These are phyloP conservation scores for Gallinago undulata DNA, from an alignment of 2,113 vertebrate species.

Conservation along the genomic window DNA sequence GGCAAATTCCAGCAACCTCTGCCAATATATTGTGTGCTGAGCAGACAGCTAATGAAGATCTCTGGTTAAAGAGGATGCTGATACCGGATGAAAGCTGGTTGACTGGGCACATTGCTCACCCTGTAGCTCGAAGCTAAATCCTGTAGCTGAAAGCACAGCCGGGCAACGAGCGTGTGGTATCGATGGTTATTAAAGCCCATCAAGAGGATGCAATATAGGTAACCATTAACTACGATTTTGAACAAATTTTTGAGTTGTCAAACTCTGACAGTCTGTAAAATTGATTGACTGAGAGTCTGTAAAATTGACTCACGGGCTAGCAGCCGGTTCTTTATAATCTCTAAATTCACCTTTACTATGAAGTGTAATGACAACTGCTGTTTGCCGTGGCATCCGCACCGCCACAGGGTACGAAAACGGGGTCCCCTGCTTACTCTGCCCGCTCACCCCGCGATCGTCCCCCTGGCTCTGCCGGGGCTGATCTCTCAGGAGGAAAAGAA, in stretches of 20 bases:
- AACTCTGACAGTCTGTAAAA: neutral
- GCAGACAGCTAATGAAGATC: neutral
- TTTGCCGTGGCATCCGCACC: accelerated
- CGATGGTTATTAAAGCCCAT: neutral
- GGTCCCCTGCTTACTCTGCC: neutral
- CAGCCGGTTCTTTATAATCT: neutral
- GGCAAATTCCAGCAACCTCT: neutral
- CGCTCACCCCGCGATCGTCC: accelerated
- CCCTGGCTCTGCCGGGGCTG: neutral
- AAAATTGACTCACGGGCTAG: neutral
- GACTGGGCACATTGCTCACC: neutral
- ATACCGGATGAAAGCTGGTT: neutral
- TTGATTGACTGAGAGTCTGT: neutral
- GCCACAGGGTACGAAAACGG: accelerated
- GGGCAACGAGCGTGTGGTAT: neutral
- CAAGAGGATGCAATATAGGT: neutral
- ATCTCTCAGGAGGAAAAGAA: neutral
- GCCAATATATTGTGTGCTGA: neutral
- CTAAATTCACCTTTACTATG: neutral
- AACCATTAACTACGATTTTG: neutral
- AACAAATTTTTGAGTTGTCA: neutral
- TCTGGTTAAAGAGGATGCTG: neutral
- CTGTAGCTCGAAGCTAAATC: neutral
- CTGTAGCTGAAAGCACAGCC: neutral
- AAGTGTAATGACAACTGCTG: neutral